A percentile compares a stretch with the other conserved stretches of the same genome.
Conservation (phyloP, 2,888 invertebrate genomes). For the Petrolisthes cinctipes region DNA sequence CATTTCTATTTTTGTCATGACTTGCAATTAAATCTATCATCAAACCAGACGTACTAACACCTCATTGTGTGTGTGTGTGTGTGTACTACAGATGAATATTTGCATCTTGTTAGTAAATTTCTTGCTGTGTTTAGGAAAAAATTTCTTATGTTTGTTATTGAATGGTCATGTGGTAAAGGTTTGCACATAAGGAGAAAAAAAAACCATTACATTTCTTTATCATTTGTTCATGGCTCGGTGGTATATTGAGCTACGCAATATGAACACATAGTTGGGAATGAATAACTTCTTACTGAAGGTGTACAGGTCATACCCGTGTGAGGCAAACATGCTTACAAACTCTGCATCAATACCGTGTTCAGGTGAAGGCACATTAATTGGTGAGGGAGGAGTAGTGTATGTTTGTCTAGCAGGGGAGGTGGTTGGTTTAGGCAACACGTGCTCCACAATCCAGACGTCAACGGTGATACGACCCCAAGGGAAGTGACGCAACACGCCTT, state of each 20-base stretch:
- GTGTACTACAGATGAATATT: not conserved
- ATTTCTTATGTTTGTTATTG: too few relatives aligned
- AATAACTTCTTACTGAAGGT: not conserved
- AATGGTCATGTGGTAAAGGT: too few relatives aligned
- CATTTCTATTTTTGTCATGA: too few relatives aligned
- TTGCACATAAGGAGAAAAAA: too few relatives aligned
- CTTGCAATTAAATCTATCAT: too few relatives aligned
- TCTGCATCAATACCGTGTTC: not conserved
- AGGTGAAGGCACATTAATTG: not conserved
- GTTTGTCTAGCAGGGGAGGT: not conserved
- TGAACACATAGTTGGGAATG: conserved; percentile 39
- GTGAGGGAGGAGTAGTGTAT: not conserved
- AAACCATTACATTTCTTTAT: too few relatives aligned
- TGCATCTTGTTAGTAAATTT: too few relatives aligned
- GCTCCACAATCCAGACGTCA: conserved; percentile 18
- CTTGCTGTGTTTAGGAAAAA: too few relatives aligned
- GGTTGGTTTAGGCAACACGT: not conserved
- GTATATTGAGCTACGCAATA: not conserved
- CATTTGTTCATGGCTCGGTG: not conserved
- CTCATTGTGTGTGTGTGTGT: not conserved
- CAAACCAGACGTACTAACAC: not conserved
- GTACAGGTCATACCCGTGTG: conserved; percentile 27
- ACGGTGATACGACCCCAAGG: conserved; percentile 20
- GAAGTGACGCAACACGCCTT: conserved; percentile 29
- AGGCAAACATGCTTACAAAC: conserved; percentile 17